Evolutionary conservation across 2,888 invertebrate species (phyloP).

Genomic region (Lamproptera curius): DNA sequence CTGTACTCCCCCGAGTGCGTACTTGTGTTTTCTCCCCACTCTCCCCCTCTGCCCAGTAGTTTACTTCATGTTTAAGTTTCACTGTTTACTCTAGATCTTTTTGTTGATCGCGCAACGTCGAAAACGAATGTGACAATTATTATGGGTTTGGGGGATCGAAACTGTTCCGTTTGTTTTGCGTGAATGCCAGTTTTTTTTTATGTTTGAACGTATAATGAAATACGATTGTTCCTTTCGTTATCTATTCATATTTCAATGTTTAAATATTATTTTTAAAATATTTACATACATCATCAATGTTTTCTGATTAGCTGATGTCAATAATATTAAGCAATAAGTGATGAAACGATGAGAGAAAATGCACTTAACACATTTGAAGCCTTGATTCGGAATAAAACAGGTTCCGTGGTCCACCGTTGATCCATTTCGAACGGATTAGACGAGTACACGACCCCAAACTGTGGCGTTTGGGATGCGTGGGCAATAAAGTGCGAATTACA

Average conservation of each 20-base stretch:
- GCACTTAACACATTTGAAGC: not conserved
- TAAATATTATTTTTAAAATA: not conserved
- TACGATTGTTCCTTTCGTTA: too few relatives aligned
- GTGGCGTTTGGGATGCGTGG: constrained; percentile 49
- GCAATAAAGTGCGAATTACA: constrained; percentile 64
- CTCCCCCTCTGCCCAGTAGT: constrained; percentile 33
- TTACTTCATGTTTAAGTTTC: constrained; percentile 35
- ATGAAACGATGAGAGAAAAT: not conserved
- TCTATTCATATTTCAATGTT: too few relatives aligned
- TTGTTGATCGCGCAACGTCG: constrained; percentile 18
- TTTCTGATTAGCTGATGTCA: too few relatives aligned
- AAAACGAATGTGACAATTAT: too few relatives aligned
- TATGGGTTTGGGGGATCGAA: too few relatives aligned
- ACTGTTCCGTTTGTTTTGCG: too few relatives aligned
- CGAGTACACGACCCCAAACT: constrained; percentile 48
- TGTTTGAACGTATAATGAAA: too few relatives aligned
- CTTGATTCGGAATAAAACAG: not conserved
- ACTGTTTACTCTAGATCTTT: constrained; percentile 27
- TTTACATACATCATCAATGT: not conserved
- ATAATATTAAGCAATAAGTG: too few relatives aligned
- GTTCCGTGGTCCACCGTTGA: not conserved
- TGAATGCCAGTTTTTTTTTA: too few relatives aligned
- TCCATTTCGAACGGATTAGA: constrained; percentile 45
- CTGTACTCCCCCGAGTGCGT: constrained; percentile 34
- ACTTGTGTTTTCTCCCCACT: constrained; percentile 24